These are phyloP conservation scores for Tetramorium simillimum DNA, from an alignment of 1,140 invertebrate genomes.

Conservation along the genomic window DNA sequence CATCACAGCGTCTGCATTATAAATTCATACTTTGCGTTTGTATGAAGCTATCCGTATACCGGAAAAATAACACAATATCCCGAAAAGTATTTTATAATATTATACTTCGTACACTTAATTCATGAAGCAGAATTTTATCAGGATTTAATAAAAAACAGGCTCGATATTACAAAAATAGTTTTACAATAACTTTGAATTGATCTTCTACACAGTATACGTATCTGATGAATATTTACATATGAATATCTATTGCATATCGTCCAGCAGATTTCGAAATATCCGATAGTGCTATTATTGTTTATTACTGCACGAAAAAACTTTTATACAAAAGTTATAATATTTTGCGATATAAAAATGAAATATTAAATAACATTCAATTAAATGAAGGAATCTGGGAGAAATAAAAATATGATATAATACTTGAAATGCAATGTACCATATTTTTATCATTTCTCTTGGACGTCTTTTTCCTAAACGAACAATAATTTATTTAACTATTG, in stretches of 20 bases:
- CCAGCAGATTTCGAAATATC: conserved; percentile 25
- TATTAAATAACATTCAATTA: conserved; percentile 11
- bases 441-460: not conserved
- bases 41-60: not conserved
- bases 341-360: not conserved
- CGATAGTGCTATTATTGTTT: conserved; percentile 28
- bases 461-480: not conserved
- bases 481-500: conserved; percentile 13
- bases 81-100: not conserved
- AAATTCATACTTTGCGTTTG: not conserved
- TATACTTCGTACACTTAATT: not conserved
- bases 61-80: not conserved
- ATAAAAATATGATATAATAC: not conserved
- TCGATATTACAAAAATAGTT: conserved; percentile 30
- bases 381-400: not conserved
- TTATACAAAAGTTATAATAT: conserved; percentile 8
- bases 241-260: conserved; percentile 45
- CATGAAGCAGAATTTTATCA: not conserved
- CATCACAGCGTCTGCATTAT: not conserved
- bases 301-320: not conserved
- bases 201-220: not conserved
- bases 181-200: conserved; percentile 36
- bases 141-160: not conserved
- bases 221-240: conserved; percentile 43
- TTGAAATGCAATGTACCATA: not conserved